phyloP scores from a whole-genome alignment of 2,888 invertebrate species.

The Oligia strigilis region DNA sequence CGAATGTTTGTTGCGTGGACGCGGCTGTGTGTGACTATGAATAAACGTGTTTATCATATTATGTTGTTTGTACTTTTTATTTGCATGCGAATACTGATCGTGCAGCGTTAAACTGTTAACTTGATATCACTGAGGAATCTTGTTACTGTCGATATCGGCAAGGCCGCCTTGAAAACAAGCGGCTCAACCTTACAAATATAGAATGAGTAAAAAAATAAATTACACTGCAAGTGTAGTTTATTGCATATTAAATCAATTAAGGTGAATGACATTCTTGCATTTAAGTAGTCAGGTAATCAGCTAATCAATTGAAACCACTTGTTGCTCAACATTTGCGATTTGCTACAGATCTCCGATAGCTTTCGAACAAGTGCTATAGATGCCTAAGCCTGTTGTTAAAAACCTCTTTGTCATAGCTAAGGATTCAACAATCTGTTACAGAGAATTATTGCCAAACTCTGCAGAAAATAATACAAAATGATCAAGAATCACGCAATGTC shows the following conservation, averaged over 20 bases:
- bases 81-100: constrained; percentile 69
- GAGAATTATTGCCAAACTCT: constrained; percentile 37
- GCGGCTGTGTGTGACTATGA: constrained; percentile 80
- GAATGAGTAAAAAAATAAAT: constrained; percentile 35
- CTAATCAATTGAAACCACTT: constrained; percentile 27
- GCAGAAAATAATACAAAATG: constrained; percentile 37
- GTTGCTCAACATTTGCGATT: constrained; percentile 39
- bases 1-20: constrained; percentile 79
- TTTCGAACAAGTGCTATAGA: constrained; percentile 19
- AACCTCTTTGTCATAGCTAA: constrained; percentile 5
- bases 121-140: constrained; percentile 59
- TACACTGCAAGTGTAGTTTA: constrained; percentile 6
- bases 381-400: neutral
- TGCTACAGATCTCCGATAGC: neutral
- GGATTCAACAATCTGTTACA: constrained; percentile 13
- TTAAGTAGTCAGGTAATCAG: constrained; percentile 17
- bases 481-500: constrained; percentile 38
- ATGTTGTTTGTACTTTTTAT: constrained; percentile 81
- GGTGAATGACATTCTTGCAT: constrained; percentile 30
- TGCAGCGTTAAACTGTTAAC: constrained; percentile 58
- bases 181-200: constrained; percentile 36
- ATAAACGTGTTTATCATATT: constrained; percentile 88
- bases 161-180: constrained; percentile 45
- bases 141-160: constrained; percentile 27
- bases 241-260: constrained; percentile 25